phyloP scores from a whole-genome alignment of 2,888 invertebrate genomes.

The Mactromeris polynyma region DNA sequence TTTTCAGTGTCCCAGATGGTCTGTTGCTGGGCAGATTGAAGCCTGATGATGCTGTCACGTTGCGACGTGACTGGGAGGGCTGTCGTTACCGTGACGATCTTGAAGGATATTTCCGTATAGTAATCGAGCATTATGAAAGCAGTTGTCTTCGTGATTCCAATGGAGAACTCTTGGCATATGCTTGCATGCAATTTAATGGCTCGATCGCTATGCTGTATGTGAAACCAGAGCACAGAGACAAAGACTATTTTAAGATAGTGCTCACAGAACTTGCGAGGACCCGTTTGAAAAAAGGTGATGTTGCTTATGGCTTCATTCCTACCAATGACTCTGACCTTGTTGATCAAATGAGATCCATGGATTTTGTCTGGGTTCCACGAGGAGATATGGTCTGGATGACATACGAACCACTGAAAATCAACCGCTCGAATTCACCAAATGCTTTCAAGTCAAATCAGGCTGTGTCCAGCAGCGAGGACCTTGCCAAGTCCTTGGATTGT shows the following conservation, averaged over 20 bases:
- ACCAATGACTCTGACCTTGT: slow-evolving; percentile 78
- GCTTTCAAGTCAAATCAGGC: background rate
- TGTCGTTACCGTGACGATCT: slow-evolving; percentile 75
- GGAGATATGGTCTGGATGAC: slow-evolving; percentile 82
- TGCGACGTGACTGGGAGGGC: slow-evolving; percentile 78
- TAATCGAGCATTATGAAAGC: slow-evolving; percentile 81
- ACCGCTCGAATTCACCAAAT: slow-evolving; percentile 44
- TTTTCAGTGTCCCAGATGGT: slow-evolving; percentile 79
- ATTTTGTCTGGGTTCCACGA: slow-evolving; percentile 83
- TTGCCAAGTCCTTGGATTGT: slow-evolving; percentile 44
- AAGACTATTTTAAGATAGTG: slow-evolving; percentile 79
- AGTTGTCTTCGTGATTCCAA: slow-evolving; percentile 77
- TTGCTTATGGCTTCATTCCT: slow-evolving; percentile 81
- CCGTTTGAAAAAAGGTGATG: slow-evolving; percentile 75
- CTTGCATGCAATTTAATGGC: slow-evolving; percentile 84
- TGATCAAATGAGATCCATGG: slow-evolving; percentile 75
- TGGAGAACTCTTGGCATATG: slow-evolving; percentile 80
- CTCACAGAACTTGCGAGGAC: slow-evolving; percentile 78
- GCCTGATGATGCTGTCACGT: slow-evolving; percentile 72
- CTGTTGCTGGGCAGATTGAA: slow-evolving; percentile 73
- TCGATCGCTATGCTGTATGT: slow-evolving; percentile 83
- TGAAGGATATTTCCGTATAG: slow-evolving; percentile 78
- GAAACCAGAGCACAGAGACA: slow-evolving; percentile 76
- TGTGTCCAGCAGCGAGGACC: background rate
- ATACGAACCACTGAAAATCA: slow-evolving; percentile 57